Conservation (phyloP, 2,113 vertebrate species). For the Phylloscopus trochiloides region DNA sequence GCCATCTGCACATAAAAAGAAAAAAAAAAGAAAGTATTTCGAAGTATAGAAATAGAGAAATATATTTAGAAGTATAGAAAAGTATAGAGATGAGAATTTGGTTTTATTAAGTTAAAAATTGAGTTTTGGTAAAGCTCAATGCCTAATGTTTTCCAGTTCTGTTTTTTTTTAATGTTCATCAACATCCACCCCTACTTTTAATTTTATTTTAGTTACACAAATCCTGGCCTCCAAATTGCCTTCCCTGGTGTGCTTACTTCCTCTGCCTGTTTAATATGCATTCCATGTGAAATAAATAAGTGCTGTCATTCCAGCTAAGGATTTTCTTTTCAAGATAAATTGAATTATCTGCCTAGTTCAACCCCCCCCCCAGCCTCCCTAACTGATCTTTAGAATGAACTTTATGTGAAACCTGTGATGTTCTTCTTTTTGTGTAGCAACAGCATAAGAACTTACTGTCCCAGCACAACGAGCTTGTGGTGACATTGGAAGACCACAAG, state of each 20-base stretch:
- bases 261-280: not conserved
- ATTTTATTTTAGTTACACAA: not conserved
- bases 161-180: not conserved
- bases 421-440: slow-evolving; percentile 81
- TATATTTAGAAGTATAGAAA: no score
- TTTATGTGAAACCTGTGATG: slow-evolving; percentile 38
- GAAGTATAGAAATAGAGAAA: no score
- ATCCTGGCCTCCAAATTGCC: not conserved
- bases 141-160: not conserved
- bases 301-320: not conserved
- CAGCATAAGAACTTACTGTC: slow-evolving; percentile 91
- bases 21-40: not conserved
- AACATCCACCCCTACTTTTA: not conserved
- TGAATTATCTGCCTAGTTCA: not conserved
- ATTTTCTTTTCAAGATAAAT: not conserved
- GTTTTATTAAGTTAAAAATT: not conserved
- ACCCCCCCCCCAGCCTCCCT: not conserved
- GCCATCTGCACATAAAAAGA: not conserved
- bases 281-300: not conserved
- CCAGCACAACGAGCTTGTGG: slow-evolving; percentile 86
- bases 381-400: not conserved
- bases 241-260: not conserved
- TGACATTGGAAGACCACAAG: slow-evolving; percentile 98
- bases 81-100: not conserved
- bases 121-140: not conserved